Evolutionary conservation across 1,140 invertebrate genomes (phyloP), one percentile per base, ranked within the genome.

Genomic region (Anthonomus grandis): DNA sequence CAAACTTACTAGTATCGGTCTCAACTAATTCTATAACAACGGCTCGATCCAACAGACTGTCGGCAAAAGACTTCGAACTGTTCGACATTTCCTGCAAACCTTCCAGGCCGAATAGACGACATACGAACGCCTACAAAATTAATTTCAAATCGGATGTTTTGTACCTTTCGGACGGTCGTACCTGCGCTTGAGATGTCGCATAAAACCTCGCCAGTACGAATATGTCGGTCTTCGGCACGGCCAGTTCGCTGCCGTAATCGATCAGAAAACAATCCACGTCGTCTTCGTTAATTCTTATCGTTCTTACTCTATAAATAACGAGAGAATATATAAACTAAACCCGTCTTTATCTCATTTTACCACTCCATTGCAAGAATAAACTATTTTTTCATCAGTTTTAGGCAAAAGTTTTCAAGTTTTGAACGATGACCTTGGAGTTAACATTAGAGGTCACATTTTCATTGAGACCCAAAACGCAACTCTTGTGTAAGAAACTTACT

Each of bases 191-290:
- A 8, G 83, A 63, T 23, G 60, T 67, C 3, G 78, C 76, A 61
- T 83, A 87, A 47, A 80, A 73, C 9, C 75, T 71, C 25, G 78
- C 74, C 2, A 87, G 68, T 3, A 75, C 65, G 56, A 79, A 80
- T 1, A 87, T 71, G 15, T 75, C 68, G 2, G 68, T 62, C 4
- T 72, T 62, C n/a, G 68, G 57, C 3, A 83, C 75, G 0, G 63
- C 51, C 15, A 80, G 78, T 47, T 79, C 79, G 55, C 84, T 81
- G 2, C 85, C 85, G 42, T 76, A 78, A 60, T 87, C 85, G 3
- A 85, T 81, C 9, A 85, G 79, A 34, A 82, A 83, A 42, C 83
- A 79, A 1, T 73, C 70, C 8, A 79, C 79, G 0, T 50, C 34
- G 2, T 74, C 46, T 0, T 51, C 24, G 38, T 74, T 59, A 8